phyloP scores from a whole-genome alignment of 2,888 invertebrate species.

The Euzophera pinguis region DNA sequence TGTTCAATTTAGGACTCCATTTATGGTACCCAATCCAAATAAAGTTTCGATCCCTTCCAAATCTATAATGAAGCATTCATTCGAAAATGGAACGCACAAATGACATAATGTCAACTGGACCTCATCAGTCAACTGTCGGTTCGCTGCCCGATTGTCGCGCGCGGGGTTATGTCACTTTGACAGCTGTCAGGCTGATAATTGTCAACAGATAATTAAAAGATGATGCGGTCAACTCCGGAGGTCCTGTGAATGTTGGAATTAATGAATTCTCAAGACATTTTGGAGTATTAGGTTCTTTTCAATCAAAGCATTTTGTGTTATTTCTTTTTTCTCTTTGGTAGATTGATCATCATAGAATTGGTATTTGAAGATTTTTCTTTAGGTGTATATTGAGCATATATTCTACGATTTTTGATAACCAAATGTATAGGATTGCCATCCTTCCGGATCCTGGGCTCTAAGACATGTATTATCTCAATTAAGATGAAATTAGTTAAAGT shows the following conservation, averaged over 20 bases:
- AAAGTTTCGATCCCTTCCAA: not conserved
- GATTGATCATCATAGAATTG: too few relatives aligned
- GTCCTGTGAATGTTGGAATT: conserved; percentile 29
- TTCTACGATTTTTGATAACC: too few relatives aligned
- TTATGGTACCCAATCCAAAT: not conserved
- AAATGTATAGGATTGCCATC: too few relatives aligned
- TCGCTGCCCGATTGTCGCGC: conserved; percentile 19
- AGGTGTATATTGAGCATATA: too few relatives aligned
- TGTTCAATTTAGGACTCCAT: not conserved
- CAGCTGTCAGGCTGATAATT: conserved; percentile 27
- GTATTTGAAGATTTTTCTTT: too few relatives aligned
- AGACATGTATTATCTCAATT: too few relatives aligned
- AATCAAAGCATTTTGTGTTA: not conserved
- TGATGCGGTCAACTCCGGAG: conserved; percentile 30
- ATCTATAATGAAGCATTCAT: conserved; percentile 21
- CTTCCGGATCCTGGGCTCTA: too few relatives aligned
- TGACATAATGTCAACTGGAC: conserved; percentile 6
- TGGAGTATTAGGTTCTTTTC: not conserved
- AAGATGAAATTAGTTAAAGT: too few relatives aligned
- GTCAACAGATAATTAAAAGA: conserved; percentile 31
- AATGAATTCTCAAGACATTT: conserved; percentile 15
- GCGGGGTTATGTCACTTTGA: conserved; percentile 21
- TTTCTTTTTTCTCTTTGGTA: too few relatives aligned
- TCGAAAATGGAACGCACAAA: conserved; percentile 16
- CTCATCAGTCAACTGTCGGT: conserved; percentile 16